Conservation (phyloP, 2,113 vertebrate genomes). For the Muntiacus reevesi region DNA sequence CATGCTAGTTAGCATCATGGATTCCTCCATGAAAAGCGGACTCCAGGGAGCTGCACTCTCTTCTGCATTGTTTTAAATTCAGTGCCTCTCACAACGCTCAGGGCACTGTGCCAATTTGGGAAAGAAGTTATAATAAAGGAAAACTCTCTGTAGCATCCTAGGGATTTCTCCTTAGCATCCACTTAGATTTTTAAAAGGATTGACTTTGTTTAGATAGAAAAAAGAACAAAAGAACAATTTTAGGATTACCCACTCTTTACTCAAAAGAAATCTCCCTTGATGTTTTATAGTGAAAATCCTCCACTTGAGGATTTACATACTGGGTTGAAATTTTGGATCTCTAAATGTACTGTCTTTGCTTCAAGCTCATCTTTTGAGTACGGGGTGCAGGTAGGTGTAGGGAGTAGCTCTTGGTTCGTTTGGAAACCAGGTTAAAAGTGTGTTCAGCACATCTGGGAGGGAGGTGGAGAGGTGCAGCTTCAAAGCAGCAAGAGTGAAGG, state of each 20-base stretch:
- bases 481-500: not conserved
- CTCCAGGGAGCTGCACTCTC: not conserved
- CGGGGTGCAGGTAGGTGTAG: too few species aligned
- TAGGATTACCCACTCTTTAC: slow-evolving; percentile 16
- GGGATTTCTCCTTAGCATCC: slow-evolving; percentile 49
- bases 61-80: slow-evolving; percentile 16
- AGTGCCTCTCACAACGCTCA: not conserved
- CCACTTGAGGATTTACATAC: not conserved
- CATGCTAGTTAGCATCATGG: not conserved
- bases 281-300: slow-evolving; percentile 22
- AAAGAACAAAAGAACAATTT: slow-evolving; percentile 39
- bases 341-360: not conserved
- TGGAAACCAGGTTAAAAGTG: not conserved
- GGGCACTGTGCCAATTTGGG: slow-evolving; percentile 9
- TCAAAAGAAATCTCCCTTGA: slow-evolving; percentile 19
- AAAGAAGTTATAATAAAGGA: slow-evolving; percentile 37
- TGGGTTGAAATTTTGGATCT: not conserved
- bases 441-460: not conserved
- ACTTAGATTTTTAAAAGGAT: slow-evolving; percentile 59
- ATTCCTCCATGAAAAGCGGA: slow-evolving; percentile 15
- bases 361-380: not conserved
- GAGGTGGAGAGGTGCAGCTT: not conserved
- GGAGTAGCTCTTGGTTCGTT: not conserved
- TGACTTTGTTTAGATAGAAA: slow-evolving; percentile 52
- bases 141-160: slow-evolving; percentile 26